Conservation (phyloP, 2,888 invertebrate species). For the Monopis laevigella region DNA sequence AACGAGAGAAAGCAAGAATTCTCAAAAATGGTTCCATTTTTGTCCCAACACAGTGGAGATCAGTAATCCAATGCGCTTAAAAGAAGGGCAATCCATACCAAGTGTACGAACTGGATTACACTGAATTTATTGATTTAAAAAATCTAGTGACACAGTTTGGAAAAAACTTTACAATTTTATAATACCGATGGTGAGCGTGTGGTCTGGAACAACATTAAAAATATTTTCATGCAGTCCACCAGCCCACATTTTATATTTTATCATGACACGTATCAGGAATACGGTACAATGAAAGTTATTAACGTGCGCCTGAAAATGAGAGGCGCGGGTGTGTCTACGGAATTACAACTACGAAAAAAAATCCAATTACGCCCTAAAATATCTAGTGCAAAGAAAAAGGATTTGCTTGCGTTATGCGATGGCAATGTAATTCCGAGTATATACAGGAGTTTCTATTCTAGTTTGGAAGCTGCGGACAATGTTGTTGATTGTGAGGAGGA, state of each 20-base stretch:
- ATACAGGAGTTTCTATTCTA: no score
- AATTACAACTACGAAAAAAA: background rate
- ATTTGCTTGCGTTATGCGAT: no score
- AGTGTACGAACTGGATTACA: slow-evolving; percentile 5
- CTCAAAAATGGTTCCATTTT: slow-evolving; percentile 23
- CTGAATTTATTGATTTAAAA: background rate
- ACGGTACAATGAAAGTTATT: background rate
- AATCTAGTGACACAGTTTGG: background rate
- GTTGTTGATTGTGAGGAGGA: no score
- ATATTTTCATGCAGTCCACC: no score
- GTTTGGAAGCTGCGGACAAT: no score
- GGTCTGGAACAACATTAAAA: background rate
- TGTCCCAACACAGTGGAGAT: slow-evolving; percentile 22
- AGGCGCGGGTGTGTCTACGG: slow-evolving; percentile 17
- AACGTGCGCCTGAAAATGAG: slow-evolving; percentile 20
- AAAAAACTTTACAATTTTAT: background rate
- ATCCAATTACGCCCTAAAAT: no score
- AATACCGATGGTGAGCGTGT: no score
- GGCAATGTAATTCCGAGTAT: no score
- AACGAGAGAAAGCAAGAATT: slow-evolving; percentile 18
- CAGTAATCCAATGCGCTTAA: slow-evolving; percentile 20
- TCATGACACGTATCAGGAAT: background rate
- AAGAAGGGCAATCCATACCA: slow-evolving; percentile 15
- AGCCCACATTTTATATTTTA: background rate
- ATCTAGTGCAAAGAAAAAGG: no score